Evolutionary conservation across 2,113 vertebrate genomes (phyloP), one percentile per base, ranked within the genome.

Genomic region (Pelvicachromis taeniatus): DNA sequence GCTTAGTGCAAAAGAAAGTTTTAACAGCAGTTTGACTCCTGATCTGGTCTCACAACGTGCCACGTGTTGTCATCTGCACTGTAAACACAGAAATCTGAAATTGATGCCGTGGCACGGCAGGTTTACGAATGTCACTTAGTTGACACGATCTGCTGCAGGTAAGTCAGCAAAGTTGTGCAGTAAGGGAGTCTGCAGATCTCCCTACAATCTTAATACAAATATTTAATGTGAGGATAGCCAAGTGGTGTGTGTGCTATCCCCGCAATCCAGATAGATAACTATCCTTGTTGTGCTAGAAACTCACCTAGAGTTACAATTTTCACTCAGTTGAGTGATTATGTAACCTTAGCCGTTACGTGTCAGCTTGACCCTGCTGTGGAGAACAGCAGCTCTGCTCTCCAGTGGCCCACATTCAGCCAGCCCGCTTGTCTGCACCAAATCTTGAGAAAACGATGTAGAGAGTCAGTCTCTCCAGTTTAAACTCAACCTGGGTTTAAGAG

Each of bases 401-500:
- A 6, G 83, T 35, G 78, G 55, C 42, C 26, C 81, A 55, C 84
- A 68, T 75, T 80, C 75, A 86, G 58, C 82, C 70, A 65, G 73
- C 50, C 77, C 17, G 6, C 61, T 77, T 85, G 75, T 85, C 87
- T 89, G 84, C 85, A 88, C 78, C 73, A 78, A 17, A 35, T 63
- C 73, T 63, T 81, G 59, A 78, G 77, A 86, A 88, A 91, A 86
- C 79, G 53, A 61, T 55, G 38, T 17, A 65, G 59, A 81, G 45
- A 88, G 84, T 59, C 59, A 19, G 77, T 81, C 81, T 79, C 77
- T 82, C 73, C 56, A 80, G 53, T 89, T 86, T 81, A 88, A 86
- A 87, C 89, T 82, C 85, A 77, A 31, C 59, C 87, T 77, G 59
- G 55, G 52, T 81, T 88, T 80, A 80, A 91, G 65, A 90, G 83